Conservation (phyloP, 2,888 invertebrate genomes). For the Biston stratarius region DNA sequence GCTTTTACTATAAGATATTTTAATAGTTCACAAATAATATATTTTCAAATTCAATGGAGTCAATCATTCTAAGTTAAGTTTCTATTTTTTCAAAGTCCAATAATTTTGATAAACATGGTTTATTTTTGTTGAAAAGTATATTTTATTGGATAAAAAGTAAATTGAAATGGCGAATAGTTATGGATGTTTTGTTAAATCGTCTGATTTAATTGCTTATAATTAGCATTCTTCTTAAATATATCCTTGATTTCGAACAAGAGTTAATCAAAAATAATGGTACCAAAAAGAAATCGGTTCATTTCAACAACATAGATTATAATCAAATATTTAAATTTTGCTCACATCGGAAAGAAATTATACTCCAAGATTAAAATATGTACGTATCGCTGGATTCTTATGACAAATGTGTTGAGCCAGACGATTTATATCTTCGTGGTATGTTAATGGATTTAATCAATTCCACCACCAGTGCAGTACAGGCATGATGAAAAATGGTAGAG, state of each 20-base stretch:
- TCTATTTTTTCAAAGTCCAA: too few relatives aligned
- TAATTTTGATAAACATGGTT: too few relatives aligned
- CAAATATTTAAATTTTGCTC: slow-evolving; percentile 77
- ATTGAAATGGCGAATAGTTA: slow-evolving; percentile 7
- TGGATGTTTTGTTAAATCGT: slow-evolving; percentile 34
- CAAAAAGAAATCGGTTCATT: slow-evolving; percentile 53
- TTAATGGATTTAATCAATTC: slow-evolving; percentile 73
- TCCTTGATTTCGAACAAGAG: slow-evolving; percentile 25
- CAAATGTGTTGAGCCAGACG: slow-evolving; percentile 64
- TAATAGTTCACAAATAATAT: too few relatives aligned
- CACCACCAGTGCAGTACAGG: slow-evolving; percentile 52
- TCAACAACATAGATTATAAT: slow-evolving; percentile 70
- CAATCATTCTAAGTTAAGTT: too few relatives aligned
- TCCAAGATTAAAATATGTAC: slow-evolving; percentile 46
- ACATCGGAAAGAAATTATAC: slow-evolving; percentile 47
- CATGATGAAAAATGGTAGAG: slow-evolving; percentile 67
- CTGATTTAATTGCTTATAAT: slow-evolving; percentile 17
- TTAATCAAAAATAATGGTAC: slow-evolving; percentile 40
- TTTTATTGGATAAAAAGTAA: too few relatives aligned
- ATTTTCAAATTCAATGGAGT: too few relatives aligned
- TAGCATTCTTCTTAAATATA: slow-evolving; percentile 10
- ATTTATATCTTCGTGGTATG: slow-evolving; percentile 68
- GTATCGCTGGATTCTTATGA: slow-evolving; percentile 61
- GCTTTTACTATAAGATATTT: too few relatives aligned
- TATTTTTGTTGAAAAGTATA: too few relatives aligned